Evolutionary conservation across 1,140 invertebrate species (phyloP).

Genomic region (Eupeodes corollae): DNA sequence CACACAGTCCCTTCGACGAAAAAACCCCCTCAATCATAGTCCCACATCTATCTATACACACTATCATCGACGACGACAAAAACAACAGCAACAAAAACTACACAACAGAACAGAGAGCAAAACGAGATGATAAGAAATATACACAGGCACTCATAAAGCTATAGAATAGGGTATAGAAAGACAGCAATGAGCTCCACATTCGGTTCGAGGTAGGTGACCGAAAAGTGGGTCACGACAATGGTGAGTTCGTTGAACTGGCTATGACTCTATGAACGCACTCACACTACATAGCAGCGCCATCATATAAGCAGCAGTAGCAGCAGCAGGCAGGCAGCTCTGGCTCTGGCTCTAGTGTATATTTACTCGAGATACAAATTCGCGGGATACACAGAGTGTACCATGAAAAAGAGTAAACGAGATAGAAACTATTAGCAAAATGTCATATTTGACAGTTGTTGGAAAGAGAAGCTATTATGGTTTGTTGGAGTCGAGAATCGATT

Average conservation of each 20-base stretch:
- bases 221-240: constrained; percentile 39
- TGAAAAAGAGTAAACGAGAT: too few species aligned
- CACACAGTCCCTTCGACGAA: too few species aligned
- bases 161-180: background rate
- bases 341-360: background rate
- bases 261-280: constrained; percentile 12
- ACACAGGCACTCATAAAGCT: background rate
- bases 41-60: too few species aligned
- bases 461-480: too few species aligned
- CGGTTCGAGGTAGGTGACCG: constrained; percentile 34
- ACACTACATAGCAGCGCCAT: constrained; percentile 2
- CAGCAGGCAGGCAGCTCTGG: constrained; percentile 11
- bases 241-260: constrained; percentile 36
- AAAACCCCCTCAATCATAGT: too few species aligned
- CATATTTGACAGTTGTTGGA: too few species aligned
- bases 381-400: too few species aligned
- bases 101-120: background rate
- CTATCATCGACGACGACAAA: background rate
- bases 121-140: constrained; percentile 1
- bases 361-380: too few species aligned
- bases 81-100: background rate
- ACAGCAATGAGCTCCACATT: constrained; percentile 29
- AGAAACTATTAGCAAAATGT: too few species aligned
- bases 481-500: too few species aligned
- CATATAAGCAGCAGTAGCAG: background rate